phyloP scores from a whole-genome alignment of 2,888 invertebrate genomes.

The Aricia artaxerxes region DNA sequence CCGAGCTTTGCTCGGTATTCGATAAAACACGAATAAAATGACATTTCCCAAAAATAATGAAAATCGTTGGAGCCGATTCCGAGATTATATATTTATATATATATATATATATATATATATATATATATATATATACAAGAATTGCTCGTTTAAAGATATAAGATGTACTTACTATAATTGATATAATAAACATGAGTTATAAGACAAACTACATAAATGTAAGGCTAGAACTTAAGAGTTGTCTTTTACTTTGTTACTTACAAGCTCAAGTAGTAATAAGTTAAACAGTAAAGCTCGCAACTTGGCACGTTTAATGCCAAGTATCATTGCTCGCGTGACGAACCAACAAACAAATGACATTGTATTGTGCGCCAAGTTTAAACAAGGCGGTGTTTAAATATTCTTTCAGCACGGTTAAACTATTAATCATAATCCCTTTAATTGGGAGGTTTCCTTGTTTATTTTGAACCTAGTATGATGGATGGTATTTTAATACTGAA shows the following conservation, averaged over 20 bases:
- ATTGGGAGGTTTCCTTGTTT: conserved; percentile 25
- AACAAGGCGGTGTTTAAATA: conserved; percentile 33
- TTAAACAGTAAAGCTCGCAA: not conserved
- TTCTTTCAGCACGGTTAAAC: conserved; percentile 39
- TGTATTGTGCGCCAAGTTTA: conserved; percentile 40
- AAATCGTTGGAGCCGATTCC: no score
- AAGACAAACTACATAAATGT: not conserved
- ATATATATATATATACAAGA: no score
- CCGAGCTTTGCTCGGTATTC: no score
- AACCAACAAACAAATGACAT: conserved; percentile 43
- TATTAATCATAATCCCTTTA: conserved; percentile 24
- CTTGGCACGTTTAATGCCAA: not conserved
- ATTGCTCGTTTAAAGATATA: no score
- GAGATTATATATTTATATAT: no score
- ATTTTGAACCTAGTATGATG: not conserved
- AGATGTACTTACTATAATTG: no score
- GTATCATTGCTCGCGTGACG: conserved; percentile 47
- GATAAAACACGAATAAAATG: no score
- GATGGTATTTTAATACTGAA: not conserved
- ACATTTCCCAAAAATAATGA: no score
- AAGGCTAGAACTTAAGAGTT: not conserved
- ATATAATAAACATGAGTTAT: no score
- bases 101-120: no score
- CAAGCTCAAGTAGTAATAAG: not conserved
- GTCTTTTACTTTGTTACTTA: not conserved